Evolutionary conservation across 2,888 invertebrate genomes (phyloP), one percentile per base, ranked within the genome.

Genomic region (Sycophila texana): DNA sequence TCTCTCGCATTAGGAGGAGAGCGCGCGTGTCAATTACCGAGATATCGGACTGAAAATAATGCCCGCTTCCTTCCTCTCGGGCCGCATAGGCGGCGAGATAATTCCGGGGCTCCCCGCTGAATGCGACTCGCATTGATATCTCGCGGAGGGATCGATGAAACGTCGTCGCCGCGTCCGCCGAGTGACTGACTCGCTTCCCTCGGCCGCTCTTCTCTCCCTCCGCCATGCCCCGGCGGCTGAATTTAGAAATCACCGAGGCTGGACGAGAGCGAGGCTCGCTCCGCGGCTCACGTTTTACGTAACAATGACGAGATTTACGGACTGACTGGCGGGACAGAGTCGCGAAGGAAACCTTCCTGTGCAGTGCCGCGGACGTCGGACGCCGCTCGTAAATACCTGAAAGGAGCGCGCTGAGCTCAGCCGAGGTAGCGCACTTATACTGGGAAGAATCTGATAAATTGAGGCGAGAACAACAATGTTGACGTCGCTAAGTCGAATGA

Each of bases 211-310:
- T 7, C 61, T 63, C 55, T 3, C 49, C 3, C 49, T 26, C 68
- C 12, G 16, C 13, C 10, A 20, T 68, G 13, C 66, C 39, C 57
- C 30, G 39, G 13, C 22, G 47, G 66, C 16, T 53, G 16, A 60
- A 81, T 81, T 81, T 81, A 81, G 81, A 81, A 81, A 81, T 81
- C 81, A 75, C 72, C 39, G 47, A 63, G 60, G 53, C 51, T 18
- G 53, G 60, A 58, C 65, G 53, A 14, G n/a, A n/a, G n/a, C n/a
- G 12, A 16, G 20, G 0, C 65, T 65, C 57, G 14, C 30, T 60
- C 22, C 53, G 63, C 66, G 66, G 53, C 61, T 67, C 58, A 47
- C 71, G 66, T 72, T 78, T 78, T 78, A 78, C 72, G 81, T 68
- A 81, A 81, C 78, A 57, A 68, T 71, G 74, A 75, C 77, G 66